A percentile compares a stretch with the other conserved stretches of the same genome.
These are phyloP conservation scores for Schmidtea mediterranea DNA, from an alignment of 1,140 invertebrate genomes.

Conservation along the genomic window DNA sequence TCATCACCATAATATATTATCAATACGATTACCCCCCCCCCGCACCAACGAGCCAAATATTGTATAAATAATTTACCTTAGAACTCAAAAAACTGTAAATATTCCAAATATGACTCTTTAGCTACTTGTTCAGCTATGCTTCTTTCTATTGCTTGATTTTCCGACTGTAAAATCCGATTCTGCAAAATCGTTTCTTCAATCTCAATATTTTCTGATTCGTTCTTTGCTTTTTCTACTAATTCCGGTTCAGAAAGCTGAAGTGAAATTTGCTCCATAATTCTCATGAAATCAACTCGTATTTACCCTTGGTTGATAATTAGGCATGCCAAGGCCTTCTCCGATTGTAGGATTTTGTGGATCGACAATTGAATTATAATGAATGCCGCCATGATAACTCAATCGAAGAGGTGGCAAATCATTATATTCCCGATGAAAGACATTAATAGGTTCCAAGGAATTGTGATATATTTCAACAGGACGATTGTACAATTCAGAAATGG, in stretches of 20 bases:
- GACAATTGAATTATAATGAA: slow-evolving; percentile 67
- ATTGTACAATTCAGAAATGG: slow-evolving; percentile 69
- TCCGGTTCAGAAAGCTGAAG: slow-evolving; percentile 42
- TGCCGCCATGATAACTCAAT: slow-evolving; percentile 58
- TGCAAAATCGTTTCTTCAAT: slow-evolving; percentile 72
- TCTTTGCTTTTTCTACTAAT: slow-evolving; percentile 46
- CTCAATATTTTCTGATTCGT: slow-evolving; percentile 52
- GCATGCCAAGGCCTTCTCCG: slow-evolving; percentile 56
- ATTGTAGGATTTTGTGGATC: slow-evolving; percentile 53
- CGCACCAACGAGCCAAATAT: too few species aligned
- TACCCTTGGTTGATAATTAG: slow-evolving; percentile 51
- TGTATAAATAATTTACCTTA: too few species aligned
- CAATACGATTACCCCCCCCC: too few species aligned
- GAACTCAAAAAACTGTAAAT: too few species aligned
- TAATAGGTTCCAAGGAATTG: slow-evolving; percentile 48
- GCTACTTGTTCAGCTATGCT: slow-evolving; percentile 60
- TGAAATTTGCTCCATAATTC: too few species aligned
- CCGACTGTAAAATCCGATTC: slow-evolving; percentile 62
- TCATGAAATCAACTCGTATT: too few species aligned
- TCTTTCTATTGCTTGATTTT: slow-evolving; percentile 75
- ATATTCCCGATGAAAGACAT: slow-evolving; percentile 52
- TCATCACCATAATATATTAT: too few species aligned
- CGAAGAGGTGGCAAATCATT: slow-evolving; percentile 50
- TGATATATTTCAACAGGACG: slow-evolving; percentile 66
- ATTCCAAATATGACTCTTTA: slow-evolving; percentile 56